These are phyloP conservation scores for Listronotus oregonensis DNA, from an alignment of 1,140 invertebrate species.

Conservation along the genomic window DNA sequence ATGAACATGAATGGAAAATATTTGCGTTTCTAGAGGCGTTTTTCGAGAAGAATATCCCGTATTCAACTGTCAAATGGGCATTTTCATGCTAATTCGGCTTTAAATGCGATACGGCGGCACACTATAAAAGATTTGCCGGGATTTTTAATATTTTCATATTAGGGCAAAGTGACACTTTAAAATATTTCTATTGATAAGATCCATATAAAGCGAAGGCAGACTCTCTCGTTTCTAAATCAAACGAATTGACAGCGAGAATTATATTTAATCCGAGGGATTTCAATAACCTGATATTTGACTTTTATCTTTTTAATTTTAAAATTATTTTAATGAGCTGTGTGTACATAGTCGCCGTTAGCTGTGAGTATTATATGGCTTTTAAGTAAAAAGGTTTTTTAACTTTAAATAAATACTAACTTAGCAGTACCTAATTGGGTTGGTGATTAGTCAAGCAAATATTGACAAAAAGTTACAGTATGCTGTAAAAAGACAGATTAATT, in stretches of 20 bases:
- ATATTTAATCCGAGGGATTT: constrained; percentile 42
- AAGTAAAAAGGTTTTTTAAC: too few species aligned
- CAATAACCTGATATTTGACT: constrained; percentile 25
- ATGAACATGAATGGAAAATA: constrained; percentile 49
- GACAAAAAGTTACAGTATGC: too few species aligned
- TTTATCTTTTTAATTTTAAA: constrained; percentile 14
- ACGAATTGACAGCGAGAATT: constrained; percentile 46
- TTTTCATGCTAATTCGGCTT: constrained; percentile 54
- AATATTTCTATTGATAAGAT: constrained; percentile 50
- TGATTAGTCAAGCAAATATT: too few species aligned
- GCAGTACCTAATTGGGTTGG: too few species aligned
- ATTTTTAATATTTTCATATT: constrained; percentile 55
- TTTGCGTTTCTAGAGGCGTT: constrained; percentile 40
- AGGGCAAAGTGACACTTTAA: constrained; percentile 49
- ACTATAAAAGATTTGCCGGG: constrained; percentile 49
- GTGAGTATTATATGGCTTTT: too few species aligned
- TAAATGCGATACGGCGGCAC: constrained; percentile 40
- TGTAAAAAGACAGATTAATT: too few species aligned
- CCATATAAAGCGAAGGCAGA: constrained; percentile 15
- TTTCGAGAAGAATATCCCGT: constrained; percentile 41
- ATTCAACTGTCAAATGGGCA: constrained; percentile 53
- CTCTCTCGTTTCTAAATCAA: constrained; percentile 21
- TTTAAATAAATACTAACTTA: too few species aligned
- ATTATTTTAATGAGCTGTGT: not conserved
- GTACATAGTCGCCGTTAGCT: too few species aligned